Base-by-base conservation (phyloP, 1,140 invertebrate genomes). In the Aethina tumida region DNA sequence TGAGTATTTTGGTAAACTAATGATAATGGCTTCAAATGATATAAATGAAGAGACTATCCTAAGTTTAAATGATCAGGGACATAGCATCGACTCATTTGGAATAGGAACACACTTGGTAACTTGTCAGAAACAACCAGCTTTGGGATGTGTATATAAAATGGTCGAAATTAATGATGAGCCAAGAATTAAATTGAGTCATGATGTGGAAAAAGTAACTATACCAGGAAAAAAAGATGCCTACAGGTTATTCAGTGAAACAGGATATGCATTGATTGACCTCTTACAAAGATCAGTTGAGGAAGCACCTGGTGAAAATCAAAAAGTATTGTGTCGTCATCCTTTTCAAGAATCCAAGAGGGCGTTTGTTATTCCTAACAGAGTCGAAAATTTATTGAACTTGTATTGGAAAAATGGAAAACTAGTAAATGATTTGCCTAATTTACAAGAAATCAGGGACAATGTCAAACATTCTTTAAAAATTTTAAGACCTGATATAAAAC, bases 1-100 rank as follows among this genome's bases (percentile, higher is more conserved):
- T 36, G 78, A 83, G 0, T 96, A 88, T 85, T 96, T 99, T 65
- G 70, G 74, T 10, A 70, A 81, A 28, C 62, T 98, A 38, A 84
- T 72, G 1, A 98, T 99, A 55, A 87, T 98, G 25, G 95, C 94
- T 1, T 97, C 93, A 12, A 99, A 99, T 67, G 95, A 99, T 59
- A 98, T 99, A 22, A 99, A 99, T 56, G 96, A 99, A 68, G 95
- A 99, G 47, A 99, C 94, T 2, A 97, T 99, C 58, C 73, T 94
- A 41, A 97, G 93, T 55, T 65, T 99, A 30, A 97, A 98, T 62
- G 93, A 97, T 60, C 95, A 99, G 69, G 87, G 86, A 15, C 94
- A 97, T 63, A 81, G 85, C 56, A 98, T 99, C 37, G 83, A 97
- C 66, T 85, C 86, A 47, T 97, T 95, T 67, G 94, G 92, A 13